A percentile compares a stretch with the other conserved stretches of the same genome.
phyloP scores from a whole-genome alignment of 2,797 vertebrate species.

The Enteromius mattozi region DNA sequence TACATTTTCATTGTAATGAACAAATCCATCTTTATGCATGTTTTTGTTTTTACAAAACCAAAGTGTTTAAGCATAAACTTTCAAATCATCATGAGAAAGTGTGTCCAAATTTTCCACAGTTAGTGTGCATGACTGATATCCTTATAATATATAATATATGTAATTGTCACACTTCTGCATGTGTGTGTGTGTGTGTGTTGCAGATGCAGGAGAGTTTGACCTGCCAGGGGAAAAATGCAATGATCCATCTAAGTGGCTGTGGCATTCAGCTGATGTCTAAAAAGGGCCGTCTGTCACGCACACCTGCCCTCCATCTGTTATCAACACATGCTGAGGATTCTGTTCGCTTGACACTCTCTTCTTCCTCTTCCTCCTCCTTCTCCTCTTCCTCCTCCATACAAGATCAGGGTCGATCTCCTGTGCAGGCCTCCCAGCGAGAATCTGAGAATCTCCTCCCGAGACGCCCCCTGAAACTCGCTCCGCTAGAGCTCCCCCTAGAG shows the following conservation, averaged over 20 bases:
- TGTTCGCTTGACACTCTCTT: slow-evolving; percentile 56
- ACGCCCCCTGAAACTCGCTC: slow-evolving; percentile 78
- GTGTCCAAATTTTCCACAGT: neutral
- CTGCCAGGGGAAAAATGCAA: slow-evolving; percentile 71
- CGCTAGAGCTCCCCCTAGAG: slow-evolving; percentile 77
- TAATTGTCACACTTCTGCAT: slow-evolving; percentile 9
- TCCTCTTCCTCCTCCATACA: slow-evolving; percentile 25
- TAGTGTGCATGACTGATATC: too few species aligned
- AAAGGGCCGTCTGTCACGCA: slow-evolving; percentile 68
- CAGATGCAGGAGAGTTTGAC: slow-evolving; percentile 67
- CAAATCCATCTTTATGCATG: neutral
- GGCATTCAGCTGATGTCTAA: slow-evolving; percentile 74
- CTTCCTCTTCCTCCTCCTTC: slow-evolving; percentile 49
- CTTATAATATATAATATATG: too few species aligned
- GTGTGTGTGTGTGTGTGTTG: slow-evolving; percentile 35
- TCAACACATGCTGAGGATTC: slow-evolving; percentile 59
- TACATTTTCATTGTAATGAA: neutral
- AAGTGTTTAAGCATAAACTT: neutral
- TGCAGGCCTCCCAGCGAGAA: slow-evolving; percentile 47
- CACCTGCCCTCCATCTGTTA: slow-evolving; percentile 72
- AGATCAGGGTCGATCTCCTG: slow-evolving; percentile 37
- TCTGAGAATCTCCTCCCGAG: slow-evolving; percentile 65
- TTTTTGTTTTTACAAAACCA: neutral
- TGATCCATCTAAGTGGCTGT: slow-evolving; percentile 71
- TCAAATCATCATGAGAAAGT: neutral